phyloP scores from a whole-genome alignment of 2,113 vertebrate genomes.

The Aramus guarauna region DNA sequence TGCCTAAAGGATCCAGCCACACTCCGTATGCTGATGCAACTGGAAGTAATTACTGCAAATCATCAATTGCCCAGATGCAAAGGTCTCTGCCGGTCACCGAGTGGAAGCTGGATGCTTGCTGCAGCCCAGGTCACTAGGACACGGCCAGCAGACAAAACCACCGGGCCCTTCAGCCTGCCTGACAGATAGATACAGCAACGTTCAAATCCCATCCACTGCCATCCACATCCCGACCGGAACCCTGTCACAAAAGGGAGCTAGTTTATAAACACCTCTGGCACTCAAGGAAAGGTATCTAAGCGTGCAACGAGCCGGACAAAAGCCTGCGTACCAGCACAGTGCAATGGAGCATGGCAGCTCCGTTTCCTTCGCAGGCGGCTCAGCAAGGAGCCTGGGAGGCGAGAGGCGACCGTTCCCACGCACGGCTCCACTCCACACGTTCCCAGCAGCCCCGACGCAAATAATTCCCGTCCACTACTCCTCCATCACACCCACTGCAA shows the following conservation, averaged over 20 bases:
- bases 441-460: slow-evolving; percentile 54
- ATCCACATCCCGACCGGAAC: accelerated
- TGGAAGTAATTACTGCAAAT: background rate
- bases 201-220: accelerated
- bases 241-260: background rate
- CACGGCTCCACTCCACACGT: slow-evolving; percentile 41
- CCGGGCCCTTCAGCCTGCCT: background rate
- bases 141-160: background rate
- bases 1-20: background rate
- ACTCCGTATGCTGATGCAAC: accelerated
- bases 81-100: background rate
- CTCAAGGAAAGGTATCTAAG: background rate
- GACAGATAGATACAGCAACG: accelerated
- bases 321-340: accelerated
- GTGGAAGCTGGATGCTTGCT: background rate
- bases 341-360: background rate
- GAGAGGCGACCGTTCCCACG: background rate
- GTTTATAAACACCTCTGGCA: background rate
- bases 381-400: background rate
- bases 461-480: slow-evolving; percentile 65
- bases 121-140: background rate
- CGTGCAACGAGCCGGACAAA: accelerated
- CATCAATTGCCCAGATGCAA: background rate
- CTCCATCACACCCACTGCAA: slow-evolving; percentile 65
- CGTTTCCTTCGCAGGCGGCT: background rate